These are phyloP conservation scores for Andricus grossulariae DNA, from an alignment of 1,140 invertebrate species.

Conservation along the genomic window DNA sequence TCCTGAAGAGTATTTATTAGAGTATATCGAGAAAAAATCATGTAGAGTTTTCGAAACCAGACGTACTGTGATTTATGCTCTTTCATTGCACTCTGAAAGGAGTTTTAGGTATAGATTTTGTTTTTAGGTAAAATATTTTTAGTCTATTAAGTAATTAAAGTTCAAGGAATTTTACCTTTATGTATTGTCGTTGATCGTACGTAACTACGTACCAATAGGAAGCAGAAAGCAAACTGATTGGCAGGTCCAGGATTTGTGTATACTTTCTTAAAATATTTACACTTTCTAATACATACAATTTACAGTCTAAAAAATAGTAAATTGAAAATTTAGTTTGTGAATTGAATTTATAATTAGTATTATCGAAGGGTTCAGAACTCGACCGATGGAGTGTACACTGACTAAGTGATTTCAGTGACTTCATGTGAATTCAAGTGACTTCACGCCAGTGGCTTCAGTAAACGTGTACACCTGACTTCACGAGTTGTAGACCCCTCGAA, in stretches of 20 bases:
- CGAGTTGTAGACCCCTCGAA: too few relatives aligned
- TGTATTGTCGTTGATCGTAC: conserved; percentile 66
- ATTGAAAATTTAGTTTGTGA: conserved; percentile 13
- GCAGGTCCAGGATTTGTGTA: conserved; percentile 87
- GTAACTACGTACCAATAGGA: conserved; percentile 83
- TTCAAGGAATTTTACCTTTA: conserved; percentile 62
- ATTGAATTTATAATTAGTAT: conserved; percentile 7
- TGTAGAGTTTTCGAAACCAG: conserved; percentile 94
- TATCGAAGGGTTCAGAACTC: too few relatives aligned
- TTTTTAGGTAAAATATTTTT: conserved; percentile 47
- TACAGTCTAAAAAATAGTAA: conserved; percentile 80
- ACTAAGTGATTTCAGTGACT: too few relatives aligned
- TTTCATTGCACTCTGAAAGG: conserved; percentile 85
- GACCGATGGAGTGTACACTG: too few relatives aligned
- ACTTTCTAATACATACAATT: conserved; percentile 87
- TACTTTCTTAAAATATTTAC: conserved; percentile 93
- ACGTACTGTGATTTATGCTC: conserved; percentile 91
- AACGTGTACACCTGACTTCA: too few relatives aligned
- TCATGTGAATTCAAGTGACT: too few relatives aligned
- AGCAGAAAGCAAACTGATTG: conserved; percentile 85
- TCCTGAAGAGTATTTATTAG: conserved; percentile 90
- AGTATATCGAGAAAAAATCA: conserved; percentile 93
- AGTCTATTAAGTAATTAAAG: conserved; percentile 37
- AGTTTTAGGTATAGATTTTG: conserved; percentile 25
- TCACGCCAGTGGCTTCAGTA: too few relatives aligned